Evolutionary conservation across 35 echinoderm and acorn worm genomes (phyloP), one percentile per base, ranked within the genome.

Genomic region (Anneissia japonica): DNA sequence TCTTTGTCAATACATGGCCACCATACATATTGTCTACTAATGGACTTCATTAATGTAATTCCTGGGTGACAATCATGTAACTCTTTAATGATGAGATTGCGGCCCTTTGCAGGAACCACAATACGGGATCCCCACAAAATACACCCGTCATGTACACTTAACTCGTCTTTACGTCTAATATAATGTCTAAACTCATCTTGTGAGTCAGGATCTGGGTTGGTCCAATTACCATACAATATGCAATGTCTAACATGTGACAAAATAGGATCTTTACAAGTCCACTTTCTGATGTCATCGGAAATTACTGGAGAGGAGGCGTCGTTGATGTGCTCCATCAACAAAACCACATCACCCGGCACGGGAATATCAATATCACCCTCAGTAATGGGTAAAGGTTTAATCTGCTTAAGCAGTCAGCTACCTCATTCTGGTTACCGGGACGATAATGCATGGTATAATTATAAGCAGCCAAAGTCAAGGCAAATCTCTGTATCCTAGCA

Each of bases 51-150:
- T 39, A 75, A 7, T 14, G 43, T 76, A 19, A 80, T 86, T 29
- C 91, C 91, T 34, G 79, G 75, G 80, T 90, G 92, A n/a, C 31
- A 34, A 12, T 95, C 93, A 84, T 94, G 93, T 74, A 94, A 73
- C 9, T 91, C 81, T 0, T 81, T 74, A 30, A 91, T 21, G 29
- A 95, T 88, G 38, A 84, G 89, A 26, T 83, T 72, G 4, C 86
- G 73, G 46, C 89, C 79, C 46, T 81, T 39, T 39, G 74, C 43
- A 36, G 93, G 93, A 14, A 91, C 51, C 6, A 94, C 72, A 7
- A 94, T 88, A 16, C 85, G 83, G 23, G 56, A 74, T 7, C 93
- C 93, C 89, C 93, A 95, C 72, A 91, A 51, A 31, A 91, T 29
- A 40, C 87, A 88, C 0, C 82, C 86, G 55, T 91, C 74, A 30